Evolutionary conservation across 1,140 invertebrate species (phyloP).

Genomic region (Monomorium pharaonis): DNA sequence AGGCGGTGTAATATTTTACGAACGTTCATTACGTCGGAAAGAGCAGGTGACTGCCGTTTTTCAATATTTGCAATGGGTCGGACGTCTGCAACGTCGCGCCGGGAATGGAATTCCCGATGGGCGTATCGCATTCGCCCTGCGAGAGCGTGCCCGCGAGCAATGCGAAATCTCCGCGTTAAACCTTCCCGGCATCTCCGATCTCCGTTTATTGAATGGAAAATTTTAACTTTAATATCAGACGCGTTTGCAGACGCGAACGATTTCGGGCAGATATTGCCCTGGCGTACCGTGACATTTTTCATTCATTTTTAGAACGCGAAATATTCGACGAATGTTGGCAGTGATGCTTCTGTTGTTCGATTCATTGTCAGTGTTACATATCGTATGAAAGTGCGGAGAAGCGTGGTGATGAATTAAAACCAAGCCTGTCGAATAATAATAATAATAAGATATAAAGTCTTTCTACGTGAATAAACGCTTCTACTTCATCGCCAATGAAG

Average conservation of each 20-base stretch:
- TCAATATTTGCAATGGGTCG: slow-evolving; percentile 51
- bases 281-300: not conserved
- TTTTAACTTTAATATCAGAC: slow-evolving; percentile 23
- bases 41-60: slow-evolving; percentile 45
- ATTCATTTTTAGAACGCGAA: no score
- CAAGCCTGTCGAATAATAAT: no score
- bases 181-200: not conserved
- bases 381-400: not conserved
- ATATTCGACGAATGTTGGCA: not conserved
- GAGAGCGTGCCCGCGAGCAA: not conserved
- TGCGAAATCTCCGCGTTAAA: slow-evolving; percentile 20
- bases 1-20: slow-evolving; percentile 51
- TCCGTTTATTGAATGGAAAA: slow-evolving; percentile 28
- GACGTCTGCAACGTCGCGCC: not conserved
- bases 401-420: not conserved
- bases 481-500: not conserved
- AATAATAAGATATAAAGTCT: not conserved
- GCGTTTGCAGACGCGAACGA: not conserved
- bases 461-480: not conserved
- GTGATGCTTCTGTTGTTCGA: not conserved
- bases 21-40: slow-evolving; percentile 47
- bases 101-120: slow-evolving; percentile 37
- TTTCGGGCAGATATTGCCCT: not conserved
- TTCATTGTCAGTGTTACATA: not conserved
- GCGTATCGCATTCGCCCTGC: slow-evolving; percentile 4